Conservation (phyloP, 2,113 vertebrate genomes). For the Spilogale gracilis region DNA sequence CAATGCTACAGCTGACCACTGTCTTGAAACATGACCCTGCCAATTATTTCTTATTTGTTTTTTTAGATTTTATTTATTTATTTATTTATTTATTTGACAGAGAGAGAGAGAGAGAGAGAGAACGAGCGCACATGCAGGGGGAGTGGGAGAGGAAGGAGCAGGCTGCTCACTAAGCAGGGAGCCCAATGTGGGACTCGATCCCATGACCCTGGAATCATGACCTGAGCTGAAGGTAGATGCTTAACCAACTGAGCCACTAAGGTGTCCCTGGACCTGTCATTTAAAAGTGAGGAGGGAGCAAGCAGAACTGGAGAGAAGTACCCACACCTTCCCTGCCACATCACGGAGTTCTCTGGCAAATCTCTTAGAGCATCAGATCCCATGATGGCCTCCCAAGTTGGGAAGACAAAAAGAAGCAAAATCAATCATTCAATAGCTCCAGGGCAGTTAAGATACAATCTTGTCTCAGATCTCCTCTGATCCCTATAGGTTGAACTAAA, state of each 20-base stretch:
- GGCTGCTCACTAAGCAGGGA: too few species aligned
- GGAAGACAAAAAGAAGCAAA: constrained; percentile 37
- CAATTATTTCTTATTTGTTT: neutral
- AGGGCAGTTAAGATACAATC: neutral
- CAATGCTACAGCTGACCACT: neutral
- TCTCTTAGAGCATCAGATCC: neutral
- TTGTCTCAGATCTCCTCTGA: constrained; percentile 6
- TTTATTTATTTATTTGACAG: too few species aligned
- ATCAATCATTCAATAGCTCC: neutral
- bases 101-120: too few species aligned
- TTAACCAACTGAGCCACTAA: too few species aligned
- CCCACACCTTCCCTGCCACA: neutral
- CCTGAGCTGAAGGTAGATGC: too few species aligned
- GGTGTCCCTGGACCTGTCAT: neutral
- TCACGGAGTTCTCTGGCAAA: neutral
- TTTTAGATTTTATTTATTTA: neutral
- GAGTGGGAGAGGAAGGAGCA: too few species aligned
- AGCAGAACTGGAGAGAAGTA: neutral
- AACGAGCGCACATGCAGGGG: too few species aligned
- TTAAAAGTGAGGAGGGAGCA: neutral
- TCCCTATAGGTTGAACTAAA: neutral
- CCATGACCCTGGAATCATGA: too few species aligned
- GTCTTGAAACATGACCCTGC: neutral
- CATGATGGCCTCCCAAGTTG: neutral
- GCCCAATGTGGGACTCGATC: too few species aligned